Conservation (phyloP, 2,888 invertebrate species). For the Lepidochrysops patricia region DNA sequence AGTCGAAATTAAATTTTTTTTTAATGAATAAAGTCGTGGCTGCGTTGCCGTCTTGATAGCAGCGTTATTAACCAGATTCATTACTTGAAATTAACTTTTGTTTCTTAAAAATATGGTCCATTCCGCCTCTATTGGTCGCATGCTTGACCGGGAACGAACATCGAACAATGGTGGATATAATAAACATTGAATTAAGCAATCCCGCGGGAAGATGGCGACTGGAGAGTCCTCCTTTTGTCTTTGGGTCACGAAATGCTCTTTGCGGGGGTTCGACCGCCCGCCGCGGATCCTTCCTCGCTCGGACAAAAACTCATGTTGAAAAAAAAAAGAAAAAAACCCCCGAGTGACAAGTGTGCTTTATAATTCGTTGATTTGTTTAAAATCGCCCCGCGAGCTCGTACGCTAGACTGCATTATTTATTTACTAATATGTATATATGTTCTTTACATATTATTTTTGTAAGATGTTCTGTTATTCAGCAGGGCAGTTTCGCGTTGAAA, state of each 20-base stretch:
- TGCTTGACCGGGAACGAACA: too few relatives aligned
- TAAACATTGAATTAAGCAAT: conserved; percentile 16
- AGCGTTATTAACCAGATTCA: too few relatives aligned
- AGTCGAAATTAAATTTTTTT: too few relatives aligned
- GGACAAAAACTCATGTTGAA: conserved; percentile 67
- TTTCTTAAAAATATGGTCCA: too few relatives aligned
- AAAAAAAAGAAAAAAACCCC: conserved; percentile 68
- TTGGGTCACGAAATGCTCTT: conserved; percentile 73
- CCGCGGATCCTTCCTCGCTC: conserved; percentile 67
- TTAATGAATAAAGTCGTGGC: too few relatives aligned
- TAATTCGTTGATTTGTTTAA: conserved; percentile 67
- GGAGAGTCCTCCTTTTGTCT: conserved; percentile 59
- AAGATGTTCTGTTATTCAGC: too few relatives aligned
- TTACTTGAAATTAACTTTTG: too few relatives aligned
- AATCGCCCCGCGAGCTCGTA: neutral
- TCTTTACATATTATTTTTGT: neutral
- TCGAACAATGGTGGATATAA: conserved; percentile 1
- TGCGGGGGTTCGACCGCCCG: conserved; percentile 68
- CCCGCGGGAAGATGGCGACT: conserved; percentile 24
- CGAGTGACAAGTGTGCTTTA: conserved; percentile 72
- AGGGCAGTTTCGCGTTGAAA: too few relatives aligned
- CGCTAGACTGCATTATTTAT: neutral
- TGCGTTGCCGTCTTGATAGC: too few relatives aligned
- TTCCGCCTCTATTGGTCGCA: too few relatives aligned
- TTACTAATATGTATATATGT: too few relatives aligned